phyloP scores from a whole-genome alignment of 92 coral and sea anemone species.

The Siderastrea siderea region DNA sequence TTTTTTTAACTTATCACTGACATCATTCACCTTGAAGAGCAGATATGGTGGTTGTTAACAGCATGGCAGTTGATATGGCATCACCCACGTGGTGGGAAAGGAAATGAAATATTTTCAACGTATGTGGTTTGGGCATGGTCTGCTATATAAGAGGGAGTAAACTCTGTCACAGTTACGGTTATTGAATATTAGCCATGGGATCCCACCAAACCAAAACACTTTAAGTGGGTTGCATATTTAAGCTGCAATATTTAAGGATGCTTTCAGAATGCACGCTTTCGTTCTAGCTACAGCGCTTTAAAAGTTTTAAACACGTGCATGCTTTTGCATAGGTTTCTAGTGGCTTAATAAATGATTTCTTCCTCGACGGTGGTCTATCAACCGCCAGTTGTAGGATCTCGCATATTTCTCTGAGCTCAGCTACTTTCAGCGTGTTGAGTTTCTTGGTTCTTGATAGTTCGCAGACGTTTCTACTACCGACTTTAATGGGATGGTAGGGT shows the following conservation, averaged over 20 bases:
- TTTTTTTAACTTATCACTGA: too few species aligned
- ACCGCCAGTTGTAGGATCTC: conserved; percentile 1
- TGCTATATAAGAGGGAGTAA: too few species aligned
- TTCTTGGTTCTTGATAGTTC: conserved; percentile 28
- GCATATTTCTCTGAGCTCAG: conserved; percentile 31
- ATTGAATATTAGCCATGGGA: too few species aligned
- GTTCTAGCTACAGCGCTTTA: neutral
- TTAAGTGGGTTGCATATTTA: neutral
- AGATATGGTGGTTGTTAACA: too few species aligned
- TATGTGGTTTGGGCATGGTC: too few species aligned
- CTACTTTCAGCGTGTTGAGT: conserved; percentile 32
- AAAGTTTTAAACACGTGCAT: conserved; percentile 33
- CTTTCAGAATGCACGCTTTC: neutral
- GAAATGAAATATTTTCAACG: too few species aligned
- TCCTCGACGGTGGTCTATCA: conserved; percentile 26
- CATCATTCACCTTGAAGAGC: too few species aligned
- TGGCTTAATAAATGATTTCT: conserved; percentile 44
- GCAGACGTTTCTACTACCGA: conserved; percentile 26
- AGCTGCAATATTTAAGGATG: neutral
- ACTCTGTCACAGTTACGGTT: too few species aligned
- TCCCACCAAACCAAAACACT: too few species aligned
- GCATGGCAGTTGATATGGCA: too few species aligned
- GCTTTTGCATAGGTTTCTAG: conserved; percentile 14
- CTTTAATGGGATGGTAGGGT: conserved; percentile 47
- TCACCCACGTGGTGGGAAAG: too few species aligned